Evolutionary conservation across 2,113 vertebrate species (phyloP).

Genomic region (Rhegmatorhina hoffmannsi): DNA sequence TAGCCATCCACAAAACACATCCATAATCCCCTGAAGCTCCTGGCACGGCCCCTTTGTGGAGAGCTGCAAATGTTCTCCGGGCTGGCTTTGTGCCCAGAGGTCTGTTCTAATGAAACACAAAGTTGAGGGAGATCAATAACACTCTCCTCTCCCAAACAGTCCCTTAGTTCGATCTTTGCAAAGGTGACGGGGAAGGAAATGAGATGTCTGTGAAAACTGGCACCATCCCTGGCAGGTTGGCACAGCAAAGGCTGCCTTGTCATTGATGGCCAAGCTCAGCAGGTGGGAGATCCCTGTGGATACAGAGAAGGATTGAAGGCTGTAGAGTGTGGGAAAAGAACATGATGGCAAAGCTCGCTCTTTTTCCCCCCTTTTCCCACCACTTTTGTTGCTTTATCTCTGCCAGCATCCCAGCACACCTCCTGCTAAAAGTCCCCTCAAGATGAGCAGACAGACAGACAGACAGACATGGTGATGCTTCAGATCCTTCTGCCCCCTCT

Average conservation of each 20-base stretch:
- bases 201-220: not conserved
- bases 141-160: not conserved
- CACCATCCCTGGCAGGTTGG: not conserved
- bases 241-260: not conserved
- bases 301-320: not conserved
- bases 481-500: not conserved
- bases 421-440: not conserved
- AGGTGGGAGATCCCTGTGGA: not conserved
- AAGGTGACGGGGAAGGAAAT: not conserved
- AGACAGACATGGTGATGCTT: not conserved
- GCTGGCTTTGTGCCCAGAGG: not conserved
- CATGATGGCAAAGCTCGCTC: not conserved
- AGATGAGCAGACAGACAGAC: not conserved
- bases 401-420: not conserved
- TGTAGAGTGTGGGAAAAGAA: not conserved
- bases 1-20: not conserved
- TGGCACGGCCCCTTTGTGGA: not conserved
- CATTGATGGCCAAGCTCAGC: not conserved
- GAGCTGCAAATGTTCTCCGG: conserved; percentile 19
- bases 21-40: not conserved
- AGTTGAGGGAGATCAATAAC: not conserved
- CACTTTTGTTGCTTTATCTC: not conserved
- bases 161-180: not conserved
- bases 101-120: not conserved
- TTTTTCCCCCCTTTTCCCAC: not conserved